phyloP scores from a whole-genome alignment of 2,113 vertebrate species.

The Thalassoma bifasciatum region DNA sequence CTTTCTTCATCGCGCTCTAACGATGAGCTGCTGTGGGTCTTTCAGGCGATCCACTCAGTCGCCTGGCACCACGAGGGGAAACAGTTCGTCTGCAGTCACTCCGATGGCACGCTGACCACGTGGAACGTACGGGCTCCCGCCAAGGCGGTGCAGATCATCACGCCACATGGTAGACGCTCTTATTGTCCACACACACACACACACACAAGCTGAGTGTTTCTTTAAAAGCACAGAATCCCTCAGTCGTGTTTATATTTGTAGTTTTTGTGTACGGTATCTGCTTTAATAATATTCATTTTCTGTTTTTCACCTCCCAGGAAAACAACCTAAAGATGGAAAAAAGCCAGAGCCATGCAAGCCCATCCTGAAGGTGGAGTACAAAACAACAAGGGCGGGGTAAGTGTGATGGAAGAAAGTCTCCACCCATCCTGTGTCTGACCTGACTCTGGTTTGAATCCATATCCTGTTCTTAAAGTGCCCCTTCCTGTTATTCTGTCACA shows the following conservation, averaged over 20 bases:
- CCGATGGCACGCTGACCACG: slow-evolving; percentile 96
- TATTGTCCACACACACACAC: no score
- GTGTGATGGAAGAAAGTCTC: slow-evolving; percentile 55
- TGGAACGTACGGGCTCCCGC: slow-evolving; percentile 94
- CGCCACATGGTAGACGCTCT: slow-evolving; percentile 92
- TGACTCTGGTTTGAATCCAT: slow-evolving; percentile 31
- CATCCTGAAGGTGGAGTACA: slow-evolving; percentile 99
- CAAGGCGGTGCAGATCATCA: slow-evolving; percentile 94
- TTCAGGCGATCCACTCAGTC: slow-evolving; percentile 96
- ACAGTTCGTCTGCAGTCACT: slow-evolving; percentile 98
- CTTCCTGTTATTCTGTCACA: slow-evolving; percentile 72
- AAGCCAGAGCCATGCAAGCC: slow-evolving; percentile 99
- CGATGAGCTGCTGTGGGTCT: slow-evolving; percentile 26
- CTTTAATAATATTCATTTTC: background rate
- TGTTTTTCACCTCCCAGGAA: slow-evolving; percentile 84
- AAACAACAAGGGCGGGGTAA: slow-evolving; percentile 96
- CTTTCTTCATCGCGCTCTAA: background rate
- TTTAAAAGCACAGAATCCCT: no score
- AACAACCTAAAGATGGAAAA: slow-evolving; percentile 98
- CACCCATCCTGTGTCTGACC: slow-evolving; percentile 64
- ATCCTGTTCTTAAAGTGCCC: slow-evolving; percentile 55
- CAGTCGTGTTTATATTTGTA: no score
- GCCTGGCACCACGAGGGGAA: slow-evolving; percentile 99
- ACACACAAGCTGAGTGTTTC: slow-evolving; percentile 9
- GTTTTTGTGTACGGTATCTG: no score